A percentile compares a stretch with the other conserved stretches of the same genome.
Conservation (phyloP, 1,140 invertebrate genomes). For the Saxidomus purpurata region DNA sequence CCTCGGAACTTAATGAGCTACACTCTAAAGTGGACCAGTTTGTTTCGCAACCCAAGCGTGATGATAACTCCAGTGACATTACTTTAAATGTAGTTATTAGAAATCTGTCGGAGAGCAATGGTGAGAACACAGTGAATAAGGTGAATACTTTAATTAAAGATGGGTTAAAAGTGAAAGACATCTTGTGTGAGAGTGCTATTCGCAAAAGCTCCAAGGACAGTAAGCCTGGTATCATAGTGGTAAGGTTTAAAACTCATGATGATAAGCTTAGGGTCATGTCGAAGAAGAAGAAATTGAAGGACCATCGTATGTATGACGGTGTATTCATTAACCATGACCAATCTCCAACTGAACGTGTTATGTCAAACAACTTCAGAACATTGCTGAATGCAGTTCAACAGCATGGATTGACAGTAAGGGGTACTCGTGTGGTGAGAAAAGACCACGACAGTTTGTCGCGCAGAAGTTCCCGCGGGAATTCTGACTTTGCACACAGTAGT, state of each 20-base stretch:
- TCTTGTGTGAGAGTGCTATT: neutral
- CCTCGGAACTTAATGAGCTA: neutral
- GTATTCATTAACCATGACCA: neutral
- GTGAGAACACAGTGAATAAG: neutral
- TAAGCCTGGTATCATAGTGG: slow-evolving; percentile 13
- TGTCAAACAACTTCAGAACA: neutral
- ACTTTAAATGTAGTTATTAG: neutral
- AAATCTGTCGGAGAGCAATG: neutral
- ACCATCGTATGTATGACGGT: neutral
- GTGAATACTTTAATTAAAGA: neutral
- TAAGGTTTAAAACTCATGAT: neutral
- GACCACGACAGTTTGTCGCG: neutral
- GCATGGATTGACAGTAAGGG: neutral
- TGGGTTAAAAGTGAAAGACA: neutral
- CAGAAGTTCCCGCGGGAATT: neutral
- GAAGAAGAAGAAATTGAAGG: neutral
- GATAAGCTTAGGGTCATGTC: slow-evolving; percentile 1
- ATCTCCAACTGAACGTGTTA: neutral
- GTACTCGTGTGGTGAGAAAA: neutral
- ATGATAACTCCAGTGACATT: neutral
- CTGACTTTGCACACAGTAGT: neutral
- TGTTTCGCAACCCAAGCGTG: neutral
- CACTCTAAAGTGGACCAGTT: neutral
- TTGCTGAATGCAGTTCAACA: neutral
- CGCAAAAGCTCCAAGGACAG: neutral